These are phyloP conservation scores for Orgyia antiqua DNA, from an alignment of 2,888 invertebrate genomes.

Conservation along the genomic window DNA sequence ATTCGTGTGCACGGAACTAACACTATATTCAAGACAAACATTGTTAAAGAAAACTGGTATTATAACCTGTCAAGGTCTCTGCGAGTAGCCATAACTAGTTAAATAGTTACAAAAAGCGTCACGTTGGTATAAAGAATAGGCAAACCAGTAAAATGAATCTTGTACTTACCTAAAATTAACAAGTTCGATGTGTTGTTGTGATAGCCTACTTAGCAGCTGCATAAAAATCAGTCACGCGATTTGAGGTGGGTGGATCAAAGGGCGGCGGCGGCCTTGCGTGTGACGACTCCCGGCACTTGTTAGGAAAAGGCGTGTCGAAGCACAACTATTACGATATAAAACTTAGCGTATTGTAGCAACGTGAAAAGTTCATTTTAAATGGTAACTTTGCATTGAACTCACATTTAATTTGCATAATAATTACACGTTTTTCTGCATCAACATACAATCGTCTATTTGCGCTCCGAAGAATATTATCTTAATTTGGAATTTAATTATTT, in stretches of 20 bases:
- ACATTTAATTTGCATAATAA: background rate
- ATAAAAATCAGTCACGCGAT: slow-evolving; percentile 70
- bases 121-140: slow-evolving; percentile 3
- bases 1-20: slow-evolving; percentile 1
- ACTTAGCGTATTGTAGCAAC: slow-evolving; percentile 32
- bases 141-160: slow-evolving; percentile 11
- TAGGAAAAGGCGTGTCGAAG: slow-evolving; percentile 77
- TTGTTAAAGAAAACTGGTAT: slow-evolving; percentile 6
- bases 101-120: slow-evolving; percentile 8
- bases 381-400: background rate
- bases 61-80: slow-evolving; percentile 3
- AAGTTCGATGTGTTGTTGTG: slow-evolving; percentile 25
- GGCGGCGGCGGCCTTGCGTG: slow-evolving; percentile 74
- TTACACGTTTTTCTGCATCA: no score
- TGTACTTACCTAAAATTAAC: slow-evolving; percentile 25
- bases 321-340: slow-evolving; percentile 53
- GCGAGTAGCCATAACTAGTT: slow-evolving; percentile 18
- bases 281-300: slow-evolving; percentile 76
- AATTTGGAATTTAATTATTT: background rate
- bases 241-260: slow-evolving; percentile 77
- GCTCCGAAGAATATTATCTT: no score
- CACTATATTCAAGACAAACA: slow-evolving; percentile 5
- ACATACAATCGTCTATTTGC: no score
- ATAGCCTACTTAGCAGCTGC: slow-evolving; percentile 45
- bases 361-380: slow-evolving; percentile 21